These are phyloP conservation scores for Jacana jacana DNA, from an alignment of 2,113 vertebrate species.

Conservation along the genomic window DNA sequence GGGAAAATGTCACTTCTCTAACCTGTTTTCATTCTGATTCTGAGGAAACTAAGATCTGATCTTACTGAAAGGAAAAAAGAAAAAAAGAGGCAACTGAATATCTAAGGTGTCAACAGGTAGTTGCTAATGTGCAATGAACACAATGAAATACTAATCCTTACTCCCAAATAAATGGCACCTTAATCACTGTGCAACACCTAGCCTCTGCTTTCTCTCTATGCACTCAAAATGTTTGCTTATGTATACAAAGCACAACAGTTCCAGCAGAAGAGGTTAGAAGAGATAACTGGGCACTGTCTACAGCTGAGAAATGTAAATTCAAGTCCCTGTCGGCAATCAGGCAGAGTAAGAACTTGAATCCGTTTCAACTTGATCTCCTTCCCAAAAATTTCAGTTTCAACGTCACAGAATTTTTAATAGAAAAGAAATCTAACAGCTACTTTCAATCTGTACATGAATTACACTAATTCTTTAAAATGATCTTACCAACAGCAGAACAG, in stretches of 20 bases:
- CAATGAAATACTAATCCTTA: not conserved
- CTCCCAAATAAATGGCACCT: not conserved
- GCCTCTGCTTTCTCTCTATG: not conserved
- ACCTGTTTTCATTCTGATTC: not conserved
- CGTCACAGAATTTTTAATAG: not conserved
- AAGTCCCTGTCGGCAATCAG: not conserved
- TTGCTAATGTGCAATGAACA: not conserved
- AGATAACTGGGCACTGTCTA: not conserved
- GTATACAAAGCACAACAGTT: not conserved
- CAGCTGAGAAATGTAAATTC: not conserved
- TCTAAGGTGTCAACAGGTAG: not conserved
- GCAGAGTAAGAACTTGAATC: not conserved
- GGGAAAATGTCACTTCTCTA: not conserved
- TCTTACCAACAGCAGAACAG: not conserved
- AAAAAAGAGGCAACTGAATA: not conserved
- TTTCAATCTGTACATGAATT: not conserved
- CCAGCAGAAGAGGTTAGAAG: not conserved
- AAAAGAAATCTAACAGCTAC: fast-evolving
- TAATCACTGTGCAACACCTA: not conserved
- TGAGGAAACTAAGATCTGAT: not conserved
- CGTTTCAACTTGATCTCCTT: not conserved
- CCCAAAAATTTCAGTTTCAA: not conserved
- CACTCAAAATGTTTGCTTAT: not conserved
- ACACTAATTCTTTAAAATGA: not conserved
- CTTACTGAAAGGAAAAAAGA: not conserved